These are phyloP conservation scores for Holothuria scabra DNA, from an alignment of 53 echinoderm and acorn worm species.

Conservation along the genomic window DNA sequence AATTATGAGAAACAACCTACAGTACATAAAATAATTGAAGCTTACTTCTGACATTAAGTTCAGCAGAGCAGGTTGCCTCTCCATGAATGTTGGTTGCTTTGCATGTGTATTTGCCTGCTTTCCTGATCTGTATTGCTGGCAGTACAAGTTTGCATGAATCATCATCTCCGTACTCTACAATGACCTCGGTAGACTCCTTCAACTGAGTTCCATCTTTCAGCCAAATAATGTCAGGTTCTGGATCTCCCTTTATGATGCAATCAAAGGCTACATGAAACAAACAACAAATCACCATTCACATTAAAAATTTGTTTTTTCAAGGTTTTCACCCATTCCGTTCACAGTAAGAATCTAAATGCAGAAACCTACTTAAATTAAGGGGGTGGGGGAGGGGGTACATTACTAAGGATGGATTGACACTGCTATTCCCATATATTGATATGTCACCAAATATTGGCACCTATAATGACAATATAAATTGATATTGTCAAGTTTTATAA, in stretches of 20 bases:
- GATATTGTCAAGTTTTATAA: no score
- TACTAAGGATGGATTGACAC: no score
- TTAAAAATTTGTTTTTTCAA: no score
- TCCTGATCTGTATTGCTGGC: constrained; percentile 42
- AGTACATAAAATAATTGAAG: neutral
- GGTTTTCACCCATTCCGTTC: no score
- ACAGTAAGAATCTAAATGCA: no score
- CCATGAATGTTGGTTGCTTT: constrained; percentile 89
- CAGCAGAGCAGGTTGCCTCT: constrained; percentile 73
- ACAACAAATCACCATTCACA: no score
- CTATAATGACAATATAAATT: no score
- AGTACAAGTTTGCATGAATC: constrained; percentile 32
- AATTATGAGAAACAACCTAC: no score
- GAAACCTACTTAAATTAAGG: no score
- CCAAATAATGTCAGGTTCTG: constrained; percentile 94
- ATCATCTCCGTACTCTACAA: constrained; percentile 89
- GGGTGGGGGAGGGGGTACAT: no score
- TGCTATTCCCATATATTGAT: no score
- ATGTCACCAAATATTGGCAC: no score
- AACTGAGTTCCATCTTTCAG: constrained; percentile 72
- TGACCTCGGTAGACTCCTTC: constrained; percentile 60
- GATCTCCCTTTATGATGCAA: constrained; percentile 93
- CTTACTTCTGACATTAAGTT: constrained; percentile 81
- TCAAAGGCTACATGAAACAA: constrained; percentile 67
- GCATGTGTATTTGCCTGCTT: constrained; percentile 76